Evolutionary conservation across 2,113 vertebrate genomes (phyloP).

Genomic region (Procavia capensis): DNA sequence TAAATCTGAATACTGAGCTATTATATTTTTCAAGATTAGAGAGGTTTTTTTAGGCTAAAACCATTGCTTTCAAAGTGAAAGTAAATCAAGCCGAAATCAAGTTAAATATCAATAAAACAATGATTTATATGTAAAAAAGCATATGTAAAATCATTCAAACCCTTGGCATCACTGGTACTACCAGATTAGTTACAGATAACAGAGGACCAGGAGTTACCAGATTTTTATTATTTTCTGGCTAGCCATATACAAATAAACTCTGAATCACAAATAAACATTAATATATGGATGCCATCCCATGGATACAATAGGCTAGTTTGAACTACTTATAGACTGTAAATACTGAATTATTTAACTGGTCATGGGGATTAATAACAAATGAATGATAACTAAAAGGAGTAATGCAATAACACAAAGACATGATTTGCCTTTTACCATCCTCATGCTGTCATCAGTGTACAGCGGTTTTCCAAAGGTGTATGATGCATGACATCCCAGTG

Average conservation of each 20-base stretch:
- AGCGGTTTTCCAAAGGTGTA: neutral
- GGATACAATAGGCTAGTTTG: neutral
- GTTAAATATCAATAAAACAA: neutral
- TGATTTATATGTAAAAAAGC: neutral
- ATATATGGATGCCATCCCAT: neutral
- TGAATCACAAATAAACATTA: neutral
- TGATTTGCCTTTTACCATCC: neutral
- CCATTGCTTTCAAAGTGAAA: neutral
- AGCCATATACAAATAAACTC: neutral
- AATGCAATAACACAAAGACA: neutral
- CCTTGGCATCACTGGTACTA: neutral
- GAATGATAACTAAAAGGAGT: neutral
- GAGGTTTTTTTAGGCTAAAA: neutral
- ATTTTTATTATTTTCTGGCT: neutral
- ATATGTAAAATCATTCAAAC: neutral
- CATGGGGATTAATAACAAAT: neutral
- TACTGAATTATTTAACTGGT: neutral
- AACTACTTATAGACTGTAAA: neutral
- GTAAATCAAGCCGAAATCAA: neutral
- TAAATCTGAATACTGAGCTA: neutral
- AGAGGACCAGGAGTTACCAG: neutral
- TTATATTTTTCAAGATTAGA: neutral
- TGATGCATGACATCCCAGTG: neutral
- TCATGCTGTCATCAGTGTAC: neutral
- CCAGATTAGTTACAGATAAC: neutral